Percentiles rank a stretch among this genome's conserved stretches.
Evolutionary conservation across 2,797 vertebrate species (phyloP).

Genomic region (Eurystomus glaucurus): DNA sequence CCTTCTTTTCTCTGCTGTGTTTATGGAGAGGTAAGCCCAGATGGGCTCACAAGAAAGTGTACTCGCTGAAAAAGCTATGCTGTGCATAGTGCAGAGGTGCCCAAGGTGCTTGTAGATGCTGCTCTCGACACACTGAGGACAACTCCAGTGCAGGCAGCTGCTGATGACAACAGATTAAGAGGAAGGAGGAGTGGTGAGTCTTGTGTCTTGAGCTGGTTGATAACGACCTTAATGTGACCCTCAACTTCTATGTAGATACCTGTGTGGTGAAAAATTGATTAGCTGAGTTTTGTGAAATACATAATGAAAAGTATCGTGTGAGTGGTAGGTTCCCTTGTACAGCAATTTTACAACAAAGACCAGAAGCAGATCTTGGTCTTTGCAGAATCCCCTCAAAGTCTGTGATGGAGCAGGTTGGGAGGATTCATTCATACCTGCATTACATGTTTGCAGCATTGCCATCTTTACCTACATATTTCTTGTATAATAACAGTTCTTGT

Average conservation of each 20-base stretch:
- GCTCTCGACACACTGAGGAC: neutral
- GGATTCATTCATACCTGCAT: neutral
- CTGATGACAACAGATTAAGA: neutral
- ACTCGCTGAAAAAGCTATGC: neutral
- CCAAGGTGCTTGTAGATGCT: accelerated
- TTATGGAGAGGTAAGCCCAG: neutral
- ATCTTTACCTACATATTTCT: neutral
- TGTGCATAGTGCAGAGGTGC: neutral
- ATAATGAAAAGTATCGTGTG: accelerated
- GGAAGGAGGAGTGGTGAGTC: neutral
- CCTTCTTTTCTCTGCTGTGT: neutral
- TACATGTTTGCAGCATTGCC: neutral
- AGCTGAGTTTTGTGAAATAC: neutral
- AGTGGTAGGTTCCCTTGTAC: neutral
- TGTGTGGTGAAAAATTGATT: neutral
- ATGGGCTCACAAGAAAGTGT: neutral
- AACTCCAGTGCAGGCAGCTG: neutral
- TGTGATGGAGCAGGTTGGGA: neutral
- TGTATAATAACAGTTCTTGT: neutral
- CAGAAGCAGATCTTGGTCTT: neutral
- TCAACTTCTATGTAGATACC: neutral
- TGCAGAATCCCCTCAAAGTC: neutral
- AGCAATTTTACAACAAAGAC: neutral
- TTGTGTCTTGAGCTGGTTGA: neutral
- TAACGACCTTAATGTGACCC: neutral